phyloP scores from a whole-genome alignment of 2,888 invertebrate species.

The Callimorpha dominula region DNA sequence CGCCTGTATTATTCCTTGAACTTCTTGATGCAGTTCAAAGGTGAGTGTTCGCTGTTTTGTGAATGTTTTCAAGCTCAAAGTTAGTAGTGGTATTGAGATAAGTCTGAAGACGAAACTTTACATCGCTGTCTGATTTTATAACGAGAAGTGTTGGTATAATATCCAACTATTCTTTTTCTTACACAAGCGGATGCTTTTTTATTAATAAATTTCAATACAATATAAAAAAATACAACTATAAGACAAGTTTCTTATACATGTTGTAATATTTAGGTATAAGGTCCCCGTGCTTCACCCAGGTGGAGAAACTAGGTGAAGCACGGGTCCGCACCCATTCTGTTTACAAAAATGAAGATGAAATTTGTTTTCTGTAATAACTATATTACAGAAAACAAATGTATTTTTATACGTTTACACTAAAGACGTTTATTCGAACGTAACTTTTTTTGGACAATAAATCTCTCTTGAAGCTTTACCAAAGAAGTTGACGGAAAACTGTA shows the following conservation, averaged over 20 bases:
- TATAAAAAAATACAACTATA: too few relatives aligned
- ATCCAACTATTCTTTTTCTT: too few relatives aligned
- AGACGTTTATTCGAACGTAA: slow-evolving; percentile 7
- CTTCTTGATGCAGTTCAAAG: background rate
- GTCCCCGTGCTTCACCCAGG: too few relatives aligned
- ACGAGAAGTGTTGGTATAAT: too few relatives aligned
- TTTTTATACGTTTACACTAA: background rate
- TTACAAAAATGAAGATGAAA: too few relatives aligned
- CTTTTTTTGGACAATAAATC: slow-evolving; percentile 3
- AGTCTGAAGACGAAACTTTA: background rate
- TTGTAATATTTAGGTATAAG: too few relatives aligned
- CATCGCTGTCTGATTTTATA: background rate
- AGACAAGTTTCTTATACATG: too few relatives aligned
- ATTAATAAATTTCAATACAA: too few relatives aligned
- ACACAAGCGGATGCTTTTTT: background rate
- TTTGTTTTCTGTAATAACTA: background rate
- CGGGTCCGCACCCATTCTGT: too few relatives aligned
- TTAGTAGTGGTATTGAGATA: background rate
- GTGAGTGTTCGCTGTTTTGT: background rate
- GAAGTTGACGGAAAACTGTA: slow-evolving; percentile 13
- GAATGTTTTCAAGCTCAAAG: background rate
- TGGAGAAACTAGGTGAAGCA: too few relatives aligned
- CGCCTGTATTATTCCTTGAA: background rate
- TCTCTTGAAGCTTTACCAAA: slow-evolving; percentile 9
- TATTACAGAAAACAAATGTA: background rate